Base-by-base conservation (phyloP, 2,113 vertebrate species). In the Jacana jacana region DNA sequence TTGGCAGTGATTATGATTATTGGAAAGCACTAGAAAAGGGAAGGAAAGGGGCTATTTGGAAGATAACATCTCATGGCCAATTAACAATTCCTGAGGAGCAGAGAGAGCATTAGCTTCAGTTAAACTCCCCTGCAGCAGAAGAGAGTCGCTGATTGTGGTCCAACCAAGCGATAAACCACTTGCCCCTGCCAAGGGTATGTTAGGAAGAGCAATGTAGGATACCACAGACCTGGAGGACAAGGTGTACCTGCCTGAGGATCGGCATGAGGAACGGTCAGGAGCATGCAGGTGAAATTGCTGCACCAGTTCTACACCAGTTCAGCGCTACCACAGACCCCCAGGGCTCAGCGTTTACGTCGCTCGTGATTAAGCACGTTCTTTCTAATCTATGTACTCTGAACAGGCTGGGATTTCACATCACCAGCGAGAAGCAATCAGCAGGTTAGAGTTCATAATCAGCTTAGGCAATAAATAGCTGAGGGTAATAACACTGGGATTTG, bases 161-260 rank as follows among this genome's bases (percentile, higher is more conserved):
- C 24, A 30, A 7, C 15, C 17, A 9, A 1, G 6, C 4, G 23
- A 12, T 10, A 13, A 77, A 39, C 4, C 23, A 6, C 11, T 24
- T 27, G 16, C 11, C 6, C 10, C 4, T 10, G 30, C 10, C 10
- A 22, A 63, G 16, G 0, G 33, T 6, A 2, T 15, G 30, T 30
- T 5, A 13, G 23, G 16, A 60, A 69, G 52, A 37, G 30, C 48
- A 10, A 13, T 0, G 0, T 10, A 25, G 0, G 2, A 52, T 24
- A 55, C n/a, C 2, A 4, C 17, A 46, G 4, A 63, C 3, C 9
- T 39, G 19, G 17, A 49, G 44, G 13, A 5, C 4, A 4, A 10
- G 24, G 31, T 1, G 3, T 17, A 10, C 3, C 1, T 0, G 0
- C 10, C 35, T 17, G 51, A 58, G 40, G 37, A 27, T 2, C 5